Evolutionary conservation across 2,113 vertebrate genomes (phyloP).

Genomic region (Gadus macrocephalus): DNA sequence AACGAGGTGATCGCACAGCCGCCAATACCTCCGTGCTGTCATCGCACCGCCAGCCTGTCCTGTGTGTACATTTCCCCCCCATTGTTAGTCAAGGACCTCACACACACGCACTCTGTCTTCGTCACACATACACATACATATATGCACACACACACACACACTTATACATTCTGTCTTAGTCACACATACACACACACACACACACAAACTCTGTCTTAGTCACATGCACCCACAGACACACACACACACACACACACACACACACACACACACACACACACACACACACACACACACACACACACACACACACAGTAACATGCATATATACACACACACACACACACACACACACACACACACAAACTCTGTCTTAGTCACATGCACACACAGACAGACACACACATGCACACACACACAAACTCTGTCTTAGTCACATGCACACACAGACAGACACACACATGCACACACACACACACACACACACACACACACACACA

Average conservation of each 20-base stretch:
- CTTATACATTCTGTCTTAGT: too few species aligned
- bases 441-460: too few species aligned
- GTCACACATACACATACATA: neutral
- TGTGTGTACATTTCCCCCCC: constrained; percentile 68
- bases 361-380: too few species aligned
- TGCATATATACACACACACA: too few species aligned
- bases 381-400: neutral
- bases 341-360: too few species aligned
- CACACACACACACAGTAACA: neutral
- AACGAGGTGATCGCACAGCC: constrained; percentile 51
- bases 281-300: neutral
- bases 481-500: constrained; percentile 20
- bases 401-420: neutral
- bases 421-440: too few species aligned
- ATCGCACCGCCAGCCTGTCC: constrained; percentile 49
- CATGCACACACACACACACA: neutral
- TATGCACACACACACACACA: too few species aligned
- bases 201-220: neutral
- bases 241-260: too few species aligned
- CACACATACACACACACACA: too few species aligned
- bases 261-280: too few species aligned
- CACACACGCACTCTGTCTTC: neutral
- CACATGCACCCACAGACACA: too few species aligned
- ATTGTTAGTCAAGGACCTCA: constrained; percentile 59
- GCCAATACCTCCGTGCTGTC: constrained; percentile 38